These are phyloP conservation scores for Hemicentrotus pulcherrimus DNA, from an alignment of 35 echinoderm and acorn worm species.

Conservation along the genomic window DNA sequence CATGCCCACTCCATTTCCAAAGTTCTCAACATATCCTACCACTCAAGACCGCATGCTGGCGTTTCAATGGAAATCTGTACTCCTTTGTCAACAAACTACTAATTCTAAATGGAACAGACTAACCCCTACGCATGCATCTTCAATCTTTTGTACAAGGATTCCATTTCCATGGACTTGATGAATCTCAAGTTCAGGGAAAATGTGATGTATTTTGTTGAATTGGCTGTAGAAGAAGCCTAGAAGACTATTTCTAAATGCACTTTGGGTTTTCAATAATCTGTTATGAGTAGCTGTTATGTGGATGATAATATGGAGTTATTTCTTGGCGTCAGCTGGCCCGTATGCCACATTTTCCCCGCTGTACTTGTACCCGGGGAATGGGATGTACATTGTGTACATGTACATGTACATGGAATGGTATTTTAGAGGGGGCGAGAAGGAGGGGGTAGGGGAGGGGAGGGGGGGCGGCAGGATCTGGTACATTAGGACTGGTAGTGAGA, in stretches of 20 bases:
- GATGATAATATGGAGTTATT: neutral
- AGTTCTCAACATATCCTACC: neutral
- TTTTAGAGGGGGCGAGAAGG: too few relatives aligned
- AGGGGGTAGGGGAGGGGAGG: too few relatives aligned
- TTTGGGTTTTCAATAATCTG: slow-evolving; percentile 3
- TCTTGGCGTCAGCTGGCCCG: slow-evolving; percentile 6
- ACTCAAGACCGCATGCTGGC: neutral
- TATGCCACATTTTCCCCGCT: neutral
- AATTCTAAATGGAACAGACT: neutral
- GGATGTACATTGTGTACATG: too few relatives aligned
- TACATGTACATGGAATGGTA: too few relatives aligned
- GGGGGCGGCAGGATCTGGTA: too few relatives aligned
- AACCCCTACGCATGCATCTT: neutral
- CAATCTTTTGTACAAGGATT: neutral
- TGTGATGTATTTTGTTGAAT: neutral
- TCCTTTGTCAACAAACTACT: neutral
- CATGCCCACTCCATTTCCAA: neutral
- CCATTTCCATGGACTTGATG: neutral
- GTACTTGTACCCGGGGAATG: too few relatives aligned
- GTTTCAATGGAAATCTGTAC: neutral
- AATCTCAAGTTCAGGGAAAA: neutral
- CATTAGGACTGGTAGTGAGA: too few relatives aligned
- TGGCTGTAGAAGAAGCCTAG: neutral
- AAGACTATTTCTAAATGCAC: neutral
- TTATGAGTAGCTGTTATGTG: slow-evolving; percentile 18